These are phyloP conservation scores for Eurosta solidaginis DNA, from an alignment of 1,140 invertebrate genomes.

Conservation along the genomic window DNA sequence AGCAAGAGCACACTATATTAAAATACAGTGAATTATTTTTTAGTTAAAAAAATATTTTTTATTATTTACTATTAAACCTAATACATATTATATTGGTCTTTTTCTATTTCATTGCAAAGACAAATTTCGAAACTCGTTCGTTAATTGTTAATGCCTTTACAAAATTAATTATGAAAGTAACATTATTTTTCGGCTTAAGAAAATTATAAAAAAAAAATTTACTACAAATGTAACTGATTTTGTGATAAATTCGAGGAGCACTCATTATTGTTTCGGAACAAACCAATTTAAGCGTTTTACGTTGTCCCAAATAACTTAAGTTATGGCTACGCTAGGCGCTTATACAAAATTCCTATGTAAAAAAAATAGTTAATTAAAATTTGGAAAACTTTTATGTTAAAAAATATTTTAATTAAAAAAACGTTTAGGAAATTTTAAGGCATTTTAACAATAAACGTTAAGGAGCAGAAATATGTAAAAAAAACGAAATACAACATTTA, in stretches of 20 bases:
- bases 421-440: conserved; percentile 59
- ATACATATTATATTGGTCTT: too few species aligned
- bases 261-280: conserved; percentile 54
- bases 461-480: conserved; percentile 37
- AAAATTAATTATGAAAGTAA: conserved; percentile 29
- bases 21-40: too few species aligned
- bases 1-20: too few species aligned
- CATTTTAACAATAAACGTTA: conserved; percentile 58
- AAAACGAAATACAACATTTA: conserved; percentile 26
- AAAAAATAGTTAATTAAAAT: conserved; percentile 29
- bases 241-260: conserved; percentile 47
- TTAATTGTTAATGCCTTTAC: conserved; percentile 37
- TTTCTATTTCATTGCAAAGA: background rate
- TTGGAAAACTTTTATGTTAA: conserved; percentile 46
- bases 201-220: conserved; percentile 34
- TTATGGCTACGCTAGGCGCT: background rate
- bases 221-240: conserved; percentile 60
- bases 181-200: conserved; percentile 26
- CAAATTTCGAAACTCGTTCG: conserved; percentile 17
- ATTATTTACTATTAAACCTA: too few species aligned
- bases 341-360: conserved; percentile 48
- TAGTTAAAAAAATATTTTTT: too few species aligned
- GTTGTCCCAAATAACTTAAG: background rate
- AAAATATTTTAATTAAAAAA: conserved; percentile 48
- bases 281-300: conserved; percentile 44